A percentile compares a stretch with the other conserved stretches of the same genome.
phyloP scores from a whole-genome alignment of 2,113 vertebrate species.

The Chloropsis cyanopogon region DNA sequence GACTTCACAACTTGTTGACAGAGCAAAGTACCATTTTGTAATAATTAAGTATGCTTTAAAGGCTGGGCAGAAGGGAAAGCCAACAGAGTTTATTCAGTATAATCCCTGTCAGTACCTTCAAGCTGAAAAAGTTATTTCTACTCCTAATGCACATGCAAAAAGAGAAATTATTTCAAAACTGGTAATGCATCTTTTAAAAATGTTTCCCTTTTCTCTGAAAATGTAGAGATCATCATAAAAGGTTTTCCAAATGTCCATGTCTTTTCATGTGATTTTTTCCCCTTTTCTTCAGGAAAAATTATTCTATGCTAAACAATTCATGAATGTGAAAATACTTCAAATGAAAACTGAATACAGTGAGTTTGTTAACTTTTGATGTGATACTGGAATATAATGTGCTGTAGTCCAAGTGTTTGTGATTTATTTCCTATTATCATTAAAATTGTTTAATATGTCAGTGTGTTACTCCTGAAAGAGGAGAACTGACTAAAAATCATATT shows the following conservation, averaged over 20 bases:
- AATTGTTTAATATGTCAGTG: background rate
- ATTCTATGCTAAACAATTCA: background rate
- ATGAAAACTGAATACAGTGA: background rate
- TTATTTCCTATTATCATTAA: background rate
- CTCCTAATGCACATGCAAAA: background rate
- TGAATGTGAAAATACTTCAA: background rate
- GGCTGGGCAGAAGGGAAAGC: background rate
- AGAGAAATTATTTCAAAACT: background rate
- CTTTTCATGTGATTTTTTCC: background rate
- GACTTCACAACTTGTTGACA: slow-evolving; percentile 62
- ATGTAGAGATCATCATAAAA: background rate
- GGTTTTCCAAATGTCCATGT: background rate
- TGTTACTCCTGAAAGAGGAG: background rate
- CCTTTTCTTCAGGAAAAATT: background rate
- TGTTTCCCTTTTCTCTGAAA: background rate
- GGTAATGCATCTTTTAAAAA: background rate
- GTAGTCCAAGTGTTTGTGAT: background rate
- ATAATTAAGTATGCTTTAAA: slow-evolving; percentile 32
- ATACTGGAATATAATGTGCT: background rate
- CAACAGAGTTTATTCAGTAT: background rate
- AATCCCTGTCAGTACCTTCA: background rate
- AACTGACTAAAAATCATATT: background rate
- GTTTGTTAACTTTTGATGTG: background rate
- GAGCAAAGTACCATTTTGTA: slow-evolving; percentile 26
- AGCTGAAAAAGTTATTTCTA: background rate